These are phyloP conservation scores for Phrynosoma platyrhinos DNA, from an alignment of 2,113 vertebrate genomes.

Conservation along the genomic window DNA sequence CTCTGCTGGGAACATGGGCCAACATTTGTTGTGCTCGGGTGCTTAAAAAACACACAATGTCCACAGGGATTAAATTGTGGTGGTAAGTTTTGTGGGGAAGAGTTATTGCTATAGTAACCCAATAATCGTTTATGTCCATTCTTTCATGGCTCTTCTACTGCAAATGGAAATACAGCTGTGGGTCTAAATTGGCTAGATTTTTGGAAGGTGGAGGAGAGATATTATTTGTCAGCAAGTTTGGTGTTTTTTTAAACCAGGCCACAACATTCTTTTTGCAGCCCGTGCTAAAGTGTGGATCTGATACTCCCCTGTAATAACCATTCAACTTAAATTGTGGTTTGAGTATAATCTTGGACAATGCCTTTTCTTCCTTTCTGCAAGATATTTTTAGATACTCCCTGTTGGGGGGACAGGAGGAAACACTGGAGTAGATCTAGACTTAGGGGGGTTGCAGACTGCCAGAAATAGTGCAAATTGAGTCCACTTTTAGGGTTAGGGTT, in stretches of 20 bases:
- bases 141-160: slow-evolving; percentile 2
- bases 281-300: slow-evolving; percentile 40
- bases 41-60: slow-evolving; percentile 34
- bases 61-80: slow-evolving; percentile 25
- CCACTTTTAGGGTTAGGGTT: too few relatives aligned
- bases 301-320: slow-evolving; percentile 34
- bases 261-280: slow-evolving; percentile 44
- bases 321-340: slow-evolving; percentile 31
- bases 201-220: neutral
- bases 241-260: slow-evolving; percentile 45
- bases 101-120: slow-evolving; percentile 30
- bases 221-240: slow-evolving; percentile 50
- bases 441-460: too few relatives aligned
- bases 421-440: neutral
- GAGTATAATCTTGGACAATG: slow-evolving; percentile 6
- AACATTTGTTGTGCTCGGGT: slow-evolving; percentile 31
- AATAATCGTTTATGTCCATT: slow-evolving; percentile 45
- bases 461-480: too few relatives aligned
- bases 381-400: slow-evolving; percentile 31
- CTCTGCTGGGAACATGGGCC: slow-evolving; percentile 54
- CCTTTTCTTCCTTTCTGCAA: neutral
- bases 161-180: slow-evolving; percentile 44
- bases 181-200: slow-evolving; percentile 37
- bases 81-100: slow-evolving; percentile 27
- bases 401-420: slow-evolving; percentile 44